phyloP scores from a whole-genome alignment of 2,797 vertebrate genomes.

The Molossus alvarezi region DNA sequence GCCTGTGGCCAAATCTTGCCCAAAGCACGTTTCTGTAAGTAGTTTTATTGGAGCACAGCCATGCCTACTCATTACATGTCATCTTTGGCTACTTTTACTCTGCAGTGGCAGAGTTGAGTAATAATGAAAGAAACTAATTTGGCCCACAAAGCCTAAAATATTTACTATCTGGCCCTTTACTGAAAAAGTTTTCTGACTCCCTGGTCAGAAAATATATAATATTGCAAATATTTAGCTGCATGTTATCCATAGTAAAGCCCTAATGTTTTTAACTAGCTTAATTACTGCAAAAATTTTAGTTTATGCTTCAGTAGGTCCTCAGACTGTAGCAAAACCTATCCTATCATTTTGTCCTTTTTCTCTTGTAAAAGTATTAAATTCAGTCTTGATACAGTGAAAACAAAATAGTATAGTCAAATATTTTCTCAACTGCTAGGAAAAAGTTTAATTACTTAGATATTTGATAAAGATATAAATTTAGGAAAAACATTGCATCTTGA shows the following conservation, averaged over 20 bases:
- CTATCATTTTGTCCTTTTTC: background rate
- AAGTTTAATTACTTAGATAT: conserved; percentile 53
- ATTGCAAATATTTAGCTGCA: background rate
- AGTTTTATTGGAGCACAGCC: background rate
- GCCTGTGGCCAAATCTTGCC: background rate
- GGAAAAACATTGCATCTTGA: conserved; percentile 35
- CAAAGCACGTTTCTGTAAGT: too few species aligned
- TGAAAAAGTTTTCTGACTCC: background rate
- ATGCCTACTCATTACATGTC: rapidly evolving
- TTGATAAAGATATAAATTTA: conserved; percentile 38
- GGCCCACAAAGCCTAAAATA: background rate
- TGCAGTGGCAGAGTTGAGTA: background rate
- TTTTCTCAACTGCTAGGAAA: conserved; percentile 29
- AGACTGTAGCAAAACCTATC: background rate
- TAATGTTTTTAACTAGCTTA: background rate
- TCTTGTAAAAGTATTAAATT: conserved; percentile 19
- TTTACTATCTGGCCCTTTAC: background rate
- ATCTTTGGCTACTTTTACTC: background rate
- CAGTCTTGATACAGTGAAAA: conserved; percentile 36
- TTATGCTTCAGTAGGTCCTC: background rate
- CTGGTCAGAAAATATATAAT: background rate
- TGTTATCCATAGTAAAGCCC: background rate
- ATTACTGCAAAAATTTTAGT: background rate
- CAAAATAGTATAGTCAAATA: background rate
- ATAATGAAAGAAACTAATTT: background rate